Evolutionary conservation across 2,797 vertebrate genomes (phyloP).

Genomic region (Borostomias antarcticus): DNA sequence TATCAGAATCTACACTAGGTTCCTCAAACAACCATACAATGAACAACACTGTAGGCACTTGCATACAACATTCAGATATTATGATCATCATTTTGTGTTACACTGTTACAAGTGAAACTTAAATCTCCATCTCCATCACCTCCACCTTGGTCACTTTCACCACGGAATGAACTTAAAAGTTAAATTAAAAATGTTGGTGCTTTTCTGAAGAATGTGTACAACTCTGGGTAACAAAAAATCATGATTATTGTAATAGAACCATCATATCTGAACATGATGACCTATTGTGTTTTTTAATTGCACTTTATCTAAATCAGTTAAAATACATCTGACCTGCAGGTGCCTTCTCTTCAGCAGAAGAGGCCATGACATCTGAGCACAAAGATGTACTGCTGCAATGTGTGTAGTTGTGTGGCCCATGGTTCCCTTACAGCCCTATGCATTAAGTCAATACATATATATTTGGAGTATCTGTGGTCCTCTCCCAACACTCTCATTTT

Average conservation of each 20-base stretch:
- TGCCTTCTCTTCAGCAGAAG: too few relatives aligned
- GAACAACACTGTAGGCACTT: conserved; percentile 62
- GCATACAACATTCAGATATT: conserved; percentile 18
- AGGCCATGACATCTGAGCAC: not conserved
- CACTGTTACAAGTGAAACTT: conserved; percentile 30
- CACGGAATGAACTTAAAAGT: conserved; percentile 28
- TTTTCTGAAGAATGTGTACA: conserved; percentile 25
- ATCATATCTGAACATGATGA: not conserved
- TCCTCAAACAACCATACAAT: conserved; percentile 37
- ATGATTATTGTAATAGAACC: not conserved
- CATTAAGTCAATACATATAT: not conserved
- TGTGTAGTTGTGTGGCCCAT: too few relatives aligned
- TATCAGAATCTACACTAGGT: conserved; percentile 9
- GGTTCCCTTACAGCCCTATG: too few relatives aligned
- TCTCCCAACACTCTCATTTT: conserved; percentile 36
- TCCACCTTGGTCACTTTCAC: not conserved
- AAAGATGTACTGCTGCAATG: not conserved
- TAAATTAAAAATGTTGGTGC: conserved; percentile 11
- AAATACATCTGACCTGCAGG: conserved; percentile 22
- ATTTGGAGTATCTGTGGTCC: conserved; percentile 26
- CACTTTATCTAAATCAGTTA: conserved; percentile 3
- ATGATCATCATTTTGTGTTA: conserved; percentile 18
- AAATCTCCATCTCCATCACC: not conserved
- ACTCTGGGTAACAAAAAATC: not conserved
- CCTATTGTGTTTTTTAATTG: conserved; percentile 40